Base-by-base conservation (phyloP, 2,113 vertebrate genomes). In the Albula glossodonta region DNA sequence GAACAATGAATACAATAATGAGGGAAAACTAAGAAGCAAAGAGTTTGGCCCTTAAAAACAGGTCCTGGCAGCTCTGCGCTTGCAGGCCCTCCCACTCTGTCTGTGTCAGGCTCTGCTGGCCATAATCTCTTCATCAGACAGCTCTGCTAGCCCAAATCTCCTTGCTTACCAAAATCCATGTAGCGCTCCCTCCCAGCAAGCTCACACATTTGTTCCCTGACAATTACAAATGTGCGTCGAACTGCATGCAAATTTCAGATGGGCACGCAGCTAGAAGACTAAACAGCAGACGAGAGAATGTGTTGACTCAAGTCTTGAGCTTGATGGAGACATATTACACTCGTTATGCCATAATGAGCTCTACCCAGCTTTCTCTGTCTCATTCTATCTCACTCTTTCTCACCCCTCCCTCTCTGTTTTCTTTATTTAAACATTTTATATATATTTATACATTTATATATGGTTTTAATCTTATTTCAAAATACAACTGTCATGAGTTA, bases 71-170 rank as follows among this genome's bases (percentile, higher is more conserved):
- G 31, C 31, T 41, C 31, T 41, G 31, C 31, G 1, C 1, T 41
- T 41, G 22, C 22, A 11, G 77, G 6, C n/a, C 77, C 11, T 48
- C 49, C 57, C 6, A 15, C 13, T 2, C 81, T 60, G 10, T 56
- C 15, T 70, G 10, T 60, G 70, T 85, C 22, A 78, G 86, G 51
- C 56, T n/a, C 84, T 41, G 53, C 86, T 10, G 1, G 51, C 86
- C 70, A n/a, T 87, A 49, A 90, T 88, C 80, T 86, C 85, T 88
- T 79, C 79, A 88, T 90, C 17, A 83, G 80, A 81, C n/a, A 1
- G 60, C 80, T 86, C 86, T 87, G 87, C 49, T 56, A 84, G 84
- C 88, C 80, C 63, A 87, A 87, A 89, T 83, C 31, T 80, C 85
- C 88, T 49, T 82, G 80, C 78, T 87, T 90, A 51, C 83, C 78